These are phyloP conservation scores for Zoanthus sociatus DNA, from an alignment of 92 coral and sea anemone genomes.

Conservation along the genomic window DNA sequence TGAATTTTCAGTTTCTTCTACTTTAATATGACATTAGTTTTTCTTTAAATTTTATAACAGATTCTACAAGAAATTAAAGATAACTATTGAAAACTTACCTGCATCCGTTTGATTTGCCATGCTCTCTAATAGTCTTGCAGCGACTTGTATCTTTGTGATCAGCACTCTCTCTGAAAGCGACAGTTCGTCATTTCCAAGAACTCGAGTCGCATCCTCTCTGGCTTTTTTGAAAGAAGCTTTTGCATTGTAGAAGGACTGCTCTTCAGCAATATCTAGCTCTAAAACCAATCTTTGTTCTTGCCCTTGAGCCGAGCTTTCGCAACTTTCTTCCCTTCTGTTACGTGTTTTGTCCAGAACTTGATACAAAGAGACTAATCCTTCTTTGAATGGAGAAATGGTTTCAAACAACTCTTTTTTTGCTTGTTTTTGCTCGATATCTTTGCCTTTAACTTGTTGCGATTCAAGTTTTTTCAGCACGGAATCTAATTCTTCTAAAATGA, in stretches of 20 bases:
- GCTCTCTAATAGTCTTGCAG: slow-evolving; percentile 32
- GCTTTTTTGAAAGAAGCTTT: slow-evolving; percentile 39
- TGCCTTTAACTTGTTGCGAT: slow-evolving; percentile 22
- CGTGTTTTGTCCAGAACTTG: slow-evolving; percentile 45
- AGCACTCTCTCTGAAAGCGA: slow-evolving; percentile 29
- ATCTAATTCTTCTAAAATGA: slow-evolving; percentile 35
- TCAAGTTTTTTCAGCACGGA: slow-evolving; percentile 28
- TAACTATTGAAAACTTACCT: neutral
- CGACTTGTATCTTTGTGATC: slow-evolving; percentile 44
- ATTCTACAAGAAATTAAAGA: no score
- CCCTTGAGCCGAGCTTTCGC: neutral
- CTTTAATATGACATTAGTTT: no score
- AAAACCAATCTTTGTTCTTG: slow-evolving; percentile 25
- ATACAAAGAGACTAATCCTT: slow-evolving; percentile 38
- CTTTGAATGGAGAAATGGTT: slow-evolving; percentile 29
- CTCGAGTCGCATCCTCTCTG: slow-evolving; percentile 36
- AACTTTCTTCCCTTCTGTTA: slow-evolving; percentile 1
- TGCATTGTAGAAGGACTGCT: slow-evolving; percentile 35
- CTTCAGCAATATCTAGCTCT: slow-evolving; percentile 43
- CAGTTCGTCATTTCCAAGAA: slow-evolving; percentile 26
- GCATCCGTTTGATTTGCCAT: slow-evolving; percentile 48
- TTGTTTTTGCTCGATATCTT: slow-evolving; percentile 32
- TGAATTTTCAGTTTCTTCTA: no score
- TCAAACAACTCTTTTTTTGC: slow-evolving; percentile 35
- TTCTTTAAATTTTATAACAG: no score